A percentile compares a stretch with the other conserved stretches of the same genome.
Evolutionary conservation across 2,797 vertebrate species (phyloP).

Genomic region (Lutjanus campechanus): DNA sequence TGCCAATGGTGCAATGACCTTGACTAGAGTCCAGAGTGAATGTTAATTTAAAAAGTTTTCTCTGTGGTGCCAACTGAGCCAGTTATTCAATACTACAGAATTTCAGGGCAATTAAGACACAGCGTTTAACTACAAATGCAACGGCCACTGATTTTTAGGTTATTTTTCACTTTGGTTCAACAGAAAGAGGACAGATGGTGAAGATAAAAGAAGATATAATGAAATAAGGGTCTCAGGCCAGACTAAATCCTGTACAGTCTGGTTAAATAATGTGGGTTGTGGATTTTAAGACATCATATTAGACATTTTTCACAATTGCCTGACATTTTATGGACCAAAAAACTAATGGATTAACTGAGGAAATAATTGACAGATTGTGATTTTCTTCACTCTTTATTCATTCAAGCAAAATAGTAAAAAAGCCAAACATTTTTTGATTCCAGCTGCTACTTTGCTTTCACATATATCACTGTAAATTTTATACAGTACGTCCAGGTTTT

Average conservation of each 20-base stretch:
- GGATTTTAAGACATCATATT: too few relatives aligned
- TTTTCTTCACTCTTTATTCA: too few relatives aligned
- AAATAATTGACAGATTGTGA: not conserved
- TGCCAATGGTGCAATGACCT: slow-evolving; percentile 64
- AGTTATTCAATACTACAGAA: slow-evolving; percentile 28
- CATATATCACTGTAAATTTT: not conserved
- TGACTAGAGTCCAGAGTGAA: slow-evolving; percentile 42
- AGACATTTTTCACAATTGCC: too few relatives aligned
- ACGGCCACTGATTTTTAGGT: slow-evolving; percentile 13
- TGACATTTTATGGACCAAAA: too few relatives aligned
- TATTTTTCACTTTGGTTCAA: slow-evolving; percentile 15
- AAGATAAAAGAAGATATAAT: not conserved
- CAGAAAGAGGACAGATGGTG: slow-evolving; percentile 2
- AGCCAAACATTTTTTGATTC: not conserved
- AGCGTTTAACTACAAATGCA: slow-evolving; percentile 14
- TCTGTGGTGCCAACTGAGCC: not conserved
- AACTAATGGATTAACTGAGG: too few relatives aligned
- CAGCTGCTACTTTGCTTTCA: not conserved
- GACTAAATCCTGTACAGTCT: not conserved
- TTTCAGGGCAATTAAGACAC: slow-evolving; percentile 20
- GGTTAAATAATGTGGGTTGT: not conserved
- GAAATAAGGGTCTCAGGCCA: not conserved
- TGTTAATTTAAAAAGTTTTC: slow-evolving; percentile 40
- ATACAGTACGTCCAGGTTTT: not conserved
- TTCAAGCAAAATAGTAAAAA: not conserved